Evolutionary conservation across 2,113 vertebrate species (phyloP), one percentile per base, ranked within the genome.

Genomic region (Baryphthengus martii): DNA sequence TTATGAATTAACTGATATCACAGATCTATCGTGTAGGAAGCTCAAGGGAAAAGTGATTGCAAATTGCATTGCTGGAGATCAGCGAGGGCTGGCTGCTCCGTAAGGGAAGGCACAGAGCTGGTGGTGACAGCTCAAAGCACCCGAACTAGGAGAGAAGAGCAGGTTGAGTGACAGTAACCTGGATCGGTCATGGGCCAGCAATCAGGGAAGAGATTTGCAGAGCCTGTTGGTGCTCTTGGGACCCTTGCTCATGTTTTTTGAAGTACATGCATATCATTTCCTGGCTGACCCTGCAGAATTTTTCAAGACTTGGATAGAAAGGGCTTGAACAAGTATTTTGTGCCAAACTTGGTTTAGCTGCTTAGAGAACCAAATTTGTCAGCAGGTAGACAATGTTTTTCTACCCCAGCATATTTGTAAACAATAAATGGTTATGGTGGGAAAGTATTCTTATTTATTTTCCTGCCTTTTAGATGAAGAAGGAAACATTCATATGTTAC

Each of bases 51-150:
- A 83, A 56, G 25, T 15, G 10, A 8, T 17, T 55, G 66, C 18
- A 24, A 85, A 62, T 19, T 0, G 3, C 7, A 16, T 44, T 50
- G 35, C n/a, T 17, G 20, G 35, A 29, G 37, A 29, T 63, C 33
- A 65, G 23, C 0, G 2, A 76, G 28, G 50, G 37, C 35, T 33
- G 21, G 10, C 25, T 35, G 45, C 29, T 92, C 45, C 0, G 0
- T 17, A n/a, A 11, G 14, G 11, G 4, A 26, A 52, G 52, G 47
- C 2, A 5, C 4, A 53, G 35, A 74, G 21, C 14, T 0, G 0
- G 19, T 7, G 10, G n/a, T 21, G 35, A 16, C 1, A 5, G 13
- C 31, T 52, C 4, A 0, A 7, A 49, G 52, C 23, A 42, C 25
- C n/a, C 0, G 0, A 33, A 53, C n/a, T 14, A 20, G 17, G 39